Base-by-base conservation (phyloP, 2,888 invertebrate species). In the Acanthosepion pharaonis region DNA sequence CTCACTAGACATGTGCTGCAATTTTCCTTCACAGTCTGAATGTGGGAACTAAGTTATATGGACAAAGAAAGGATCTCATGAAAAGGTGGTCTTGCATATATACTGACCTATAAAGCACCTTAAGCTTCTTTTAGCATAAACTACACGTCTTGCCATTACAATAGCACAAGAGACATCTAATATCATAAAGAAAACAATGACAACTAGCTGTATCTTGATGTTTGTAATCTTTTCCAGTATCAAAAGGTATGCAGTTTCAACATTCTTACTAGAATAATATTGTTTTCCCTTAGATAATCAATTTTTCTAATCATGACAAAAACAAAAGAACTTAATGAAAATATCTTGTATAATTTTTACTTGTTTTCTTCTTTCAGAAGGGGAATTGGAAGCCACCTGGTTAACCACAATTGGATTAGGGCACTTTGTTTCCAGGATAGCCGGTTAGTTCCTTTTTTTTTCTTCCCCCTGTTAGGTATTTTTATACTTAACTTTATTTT, bases 351-450 rank as follows among this genome's bases (percentile, higher is more conserved):
- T 49, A 92, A 49, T 49, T 49, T 33, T 91, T 15, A 33, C 23
- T 93, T 93, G 4, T 93, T 25, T 93, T 55, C 28, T 28, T 42
- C 1, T 94, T 94, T 94, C 55, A 94, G 94, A 94, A 64, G 94
- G 94, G 15, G 94, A 94, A 94, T 11, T 94, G 55, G 94, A 94
- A 94, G 94, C 94, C 28, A 59, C 28, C 28, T 59, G 59, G 59
- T 64, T 94, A 64, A 94, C 20, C 4, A 64, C 20, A 5, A 48
- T 64, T 42, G 94, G 94, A 64, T 59, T 64, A 5, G 94, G 94
- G 48, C 42, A n/a, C 23, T 55, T 94, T 53, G 55, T 94, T 55
- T 64, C 94, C 59, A 53, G 55, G 3, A 18, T 94, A 23, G 59
- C 42, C n/a, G 94, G 94, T 94, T 92, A 3, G 92, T 92, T 49